Evolutionary conservation across 2,113 vertebrate genomes (phyloP).

Genomic region (Pelecanoides urinatrix): DNA sequence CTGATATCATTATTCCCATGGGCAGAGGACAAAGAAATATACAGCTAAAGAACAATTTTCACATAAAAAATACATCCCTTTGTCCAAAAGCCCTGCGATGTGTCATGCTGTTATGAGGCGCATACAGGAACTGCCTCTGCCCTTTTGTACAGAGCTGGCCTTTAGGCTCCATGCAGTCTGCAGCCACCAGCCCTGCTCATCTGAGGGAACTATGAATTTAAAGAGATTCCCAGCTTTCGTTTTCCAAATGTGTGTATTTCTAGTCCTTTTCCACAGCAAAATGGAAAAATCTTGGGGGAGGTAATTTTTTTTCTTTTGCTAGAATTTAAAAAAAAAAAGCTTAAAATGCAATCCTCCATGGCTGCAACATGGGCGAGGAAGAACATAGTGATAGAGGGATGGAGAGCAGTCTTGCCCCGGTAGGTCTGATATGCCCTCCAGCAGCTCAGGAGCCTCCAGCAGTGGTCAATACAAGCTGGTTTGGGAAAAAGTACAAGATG

Average conservation of each 20-base stretch:
- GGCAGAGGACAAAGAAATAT: slow-evolving; percentile 49
- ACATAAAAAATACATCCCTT: slow-evolving; percentile 46
- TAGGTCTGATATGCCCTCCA: neutral
- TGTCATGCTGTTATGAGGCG: slow-evolving; percentile 37
- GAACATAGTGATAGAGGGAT: neutral
- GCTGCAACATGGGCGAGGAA: neutral
- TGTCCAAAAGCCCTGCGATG: slow-evolving; percentile 14
- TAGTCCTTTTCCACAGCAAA: neutral
- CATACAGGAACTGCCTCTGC: slow-evolving; percentile 63
- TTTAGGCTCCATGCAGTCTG: slow-evolving; percentile 65
- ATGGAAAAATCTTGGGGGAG: neutral
- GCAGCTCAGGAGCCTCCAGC: neutral
- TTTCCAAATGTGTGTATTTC: neutral
- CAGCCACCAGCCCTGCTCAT: slow-evolving; percentile 9
- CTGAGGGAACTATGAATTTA: neutral
- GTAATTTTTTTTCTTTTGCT: neutral
- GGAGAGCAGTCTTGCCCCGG: neutral
- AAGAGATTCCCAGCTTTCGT: neutral
- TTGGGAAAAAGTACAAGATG: neutral
- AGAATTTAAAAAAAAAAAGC: neutral
- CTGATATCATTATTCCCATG: slow-evolving; percentile 21
- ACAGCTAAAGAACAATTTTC: slow-evolving; percentile 42
- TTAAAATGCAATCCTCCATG: neutral
- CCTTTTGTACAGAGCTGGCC: slow-evolving; percentile 62
- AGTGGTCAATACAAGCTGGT: neutral